Evolutionary conservation across 2,113 vertebrate species (phyloP).

Genomic region (Mus spicilegus): DNA sequence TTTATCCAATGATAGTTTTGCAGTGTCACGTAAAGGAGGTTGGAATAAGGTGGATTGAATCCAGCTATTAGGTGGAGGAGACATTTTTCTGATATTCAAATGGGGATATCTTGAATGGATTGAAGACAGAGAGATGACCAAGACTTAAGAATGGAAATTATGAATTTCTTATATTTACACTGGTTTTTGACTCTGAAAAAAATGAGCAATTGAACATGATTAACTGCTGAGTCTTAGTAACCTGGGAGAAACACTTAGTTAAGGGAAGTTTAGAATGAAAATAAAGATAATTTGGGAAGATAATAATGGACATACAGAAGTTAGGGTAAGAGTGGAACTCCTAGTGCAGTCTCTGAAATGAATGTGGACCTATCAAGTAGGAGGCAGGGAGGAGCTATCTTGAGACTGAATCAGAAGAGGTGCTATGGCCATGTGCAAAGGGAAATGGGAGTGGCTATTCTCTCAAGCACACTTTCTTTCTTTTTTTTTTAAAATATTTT

Average conservation of each 20-base stretch:
- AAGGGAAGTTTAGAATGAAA: not conserved
- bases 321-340: not conserved
- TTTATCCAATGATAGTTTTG: not conserved
- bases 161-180: not conserved
- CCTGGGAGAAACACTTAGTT: not conserved
- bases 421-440: not conserved
- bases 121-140: not conserved
- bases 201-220: not conserved
- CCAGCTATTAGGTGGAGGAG: not conserved
- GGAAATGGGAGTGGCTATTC: not conserved
- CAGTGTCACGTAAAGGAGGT: not conserved
- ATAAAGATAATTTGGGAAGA: not conserved
- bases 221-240: not conserved
- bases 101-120: not conserved
- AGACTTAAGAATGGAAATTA: not conserved
- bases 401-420: not conserved
- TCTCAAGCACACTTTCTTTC: not conserved
- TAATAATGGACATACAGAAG: not conserved
- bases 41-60: not conserved
- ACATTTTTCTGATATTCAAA: not conserved
- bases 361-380: not conserved
- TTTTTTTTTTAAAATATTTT: too few relatives aligned
- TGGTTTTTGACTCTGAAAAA: not conserved
- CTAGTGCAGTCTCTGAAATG: not conserved
- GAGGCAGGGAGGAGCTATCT: too few relatives aligned